Conservation (phyloP, 1,140 invertebrate species). For the Lucilia cuprina region DNA sequence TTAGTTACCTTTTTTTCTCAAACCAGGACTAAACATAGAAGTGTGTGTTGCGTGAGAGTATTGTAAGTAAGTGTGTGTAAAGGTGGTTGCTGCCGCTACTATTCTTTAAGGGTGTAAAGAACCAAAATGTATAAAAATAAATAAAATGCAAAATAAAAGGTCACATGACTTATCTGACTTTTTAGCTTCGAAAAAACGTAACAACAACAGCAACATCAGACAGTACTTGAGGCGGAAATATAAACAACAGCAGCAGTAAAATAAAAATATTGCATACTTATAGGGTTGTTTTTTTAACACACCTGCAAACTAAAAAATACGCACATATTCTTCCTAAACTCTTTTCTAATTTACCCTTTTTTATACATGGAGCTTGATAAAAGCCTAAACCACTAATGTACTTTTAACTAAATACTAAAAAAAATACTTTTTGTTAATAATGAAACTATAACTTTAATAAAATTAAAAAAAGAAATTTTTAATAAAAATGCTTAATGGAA, state of each 20-base stretch:
- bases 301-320: background rate
- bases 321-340: too few relatives aligned
- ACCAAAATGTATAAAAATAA: background rate
- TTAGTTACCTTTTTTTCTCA: background rate
- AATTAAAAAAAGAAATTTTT: background rate
- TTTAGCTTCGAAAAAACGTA: conserved; percentile 20
- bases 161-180: conserved; percentile 33
- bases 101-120: background rate
- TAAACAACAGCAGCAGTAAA: background rate
- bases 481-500: background rate
- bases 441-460: background rate
- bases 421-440: too few relatives aligned
- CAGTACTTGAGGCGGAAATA: conserved; percentile 25
- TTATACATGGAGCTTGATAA: too few relatives aligned
- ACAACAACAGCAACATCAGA: conserved; percentile 1
- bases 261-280: background rate
- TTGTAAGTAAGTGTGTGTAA: background rate
- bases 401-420: background rate
- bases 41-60: background rate
- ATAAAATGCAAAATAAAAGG: conserved; percentile 27
- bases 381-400: background rate
- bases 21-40: background rate
- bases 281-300: background rate
- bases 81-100: background rate
- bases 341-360: too few relatives aligned